phyloP scores from a whole-genome alignment of 2,113 vertebrate species.

The Blennius ocellaris region DNA sequence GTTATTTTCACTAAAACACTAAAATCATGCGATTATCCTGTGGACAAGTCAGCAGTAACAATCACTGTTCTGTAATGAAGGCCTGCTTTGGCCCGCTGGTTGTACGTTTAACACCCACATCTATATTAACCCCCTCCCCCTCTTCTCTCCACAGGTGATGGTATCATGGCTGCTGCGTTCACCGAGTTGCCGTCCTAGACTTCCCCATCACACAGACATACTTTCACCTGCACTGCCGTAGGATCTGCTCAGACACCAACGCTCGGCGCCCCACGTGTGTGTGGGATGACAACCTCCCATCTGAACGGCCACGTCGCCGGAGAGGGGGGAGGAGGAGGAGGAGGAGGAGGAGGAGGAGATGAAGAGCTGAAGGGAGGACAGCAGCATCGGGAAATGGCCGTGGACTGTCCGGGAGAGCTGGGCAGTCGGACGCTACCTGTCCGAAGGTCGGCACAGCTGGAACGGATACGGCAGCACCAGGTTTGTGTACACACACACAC shows the following conservation, averaged over 20 bases:
- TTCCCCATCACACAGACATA: neutral
- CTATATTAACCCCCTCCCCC: too few species aligned
- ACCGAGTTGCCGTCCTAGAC: constrained; percentile 61
- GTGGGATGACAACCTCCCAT: constrained; percentile 92
- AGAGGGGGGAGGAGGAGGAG: constrained; percentile 84
- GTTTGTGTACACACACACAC: constrained; percentile 18
- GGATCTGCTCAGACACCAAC: constrained; percentile 6
- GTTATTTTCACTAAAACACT: too few species aligned
- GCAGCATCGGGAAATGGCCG: constrained; percentile 96
- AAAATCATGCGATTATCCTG: too few species aligned
- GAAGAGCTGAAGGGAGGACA: constrained; percentile 84
- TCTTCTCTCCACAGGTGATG: constrained; percentile 44
- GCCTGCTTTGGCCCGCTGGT: too few species aligned
- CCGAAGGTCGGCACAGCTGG: constrained; percentile 92
- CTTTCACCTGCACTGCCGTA: neutral
- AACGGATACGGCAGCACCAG: constrained; percentile 96
- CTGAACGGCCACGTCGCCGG: constrained; percentile 95
- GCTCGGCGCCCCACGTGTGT: neutral
- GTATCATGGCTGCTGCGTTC: constrained; percentile 62
- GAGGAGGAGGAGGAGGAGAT: constrained; percentile 83
- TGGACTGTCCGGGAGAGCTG: constrained; percentile 95
- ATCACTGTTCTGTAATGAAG: too few species aligned
- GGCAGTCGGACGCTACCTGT: constrained; percentile 92
- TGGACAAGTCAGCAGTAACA: too few species aligned
- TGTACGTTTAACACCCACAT: too few species aligned